Evolutionary conservation across 1,140 invertebrate species (phyloP), one percentile per base, ranked within the genome.

Genomic region (Drosophila prosaltans): DNA sequence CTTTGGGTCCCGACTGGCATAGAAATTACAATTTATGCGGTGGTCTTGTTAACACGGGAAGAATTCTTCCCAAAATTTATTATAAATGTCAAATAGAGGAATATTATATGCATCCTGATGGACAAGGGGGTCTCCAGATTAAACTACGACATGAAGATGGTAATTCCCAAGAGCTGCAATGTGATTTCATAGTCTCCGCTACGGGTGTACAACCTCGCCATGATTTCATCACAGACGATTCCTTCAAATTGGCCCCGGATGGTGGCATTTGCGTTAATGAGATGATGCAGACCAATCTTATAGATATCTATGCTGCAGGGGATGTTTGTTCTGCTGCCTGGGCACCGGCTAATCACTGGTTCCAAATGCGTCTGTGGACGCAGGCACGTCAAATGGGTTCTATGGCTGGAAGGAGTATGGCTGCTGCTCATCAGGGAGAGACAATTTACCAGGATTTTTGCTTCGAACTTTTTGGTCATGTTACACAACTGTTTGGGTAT

Each of bases 331-430:
- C 94, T 72, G 95, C 96, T 32, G 92, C 92, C 32, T 99, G 98
- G 98, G 90, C 94, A 16, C 83, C 93, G 61, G 94, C 97, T 1
- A 91, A 94, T 43, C 97, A 98, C 90, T 99, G 98, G 98, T 97
- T 98, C 92, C 98, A 99, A 93, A 98, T 99, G 96, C 94, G 98
- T 58, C 92, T 99, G 1, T 99, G 99, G 99, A 98, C 98, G 4
- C 99, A 99, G 93, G 99, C 98, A 0, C 93, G 98, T 71, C 98
- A 99, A 93, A 99, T 99, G 98, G 99, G 98, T 9, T 94, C 94
- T 48, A 99, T 98, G 94, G 97, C 97, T 11, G 98, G 97, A 0
- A 97, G 97, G 92, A 96, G 96, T 69, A 99, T 99, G 97, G 94
- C 95, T 70, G 95, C 95, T 2, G 93, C 93, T 58, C 81, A 94